Base-by-base conservation (phyloP, 1,140 invertebrate genomes). In the Lordiphosa clarofinis region DNA sequence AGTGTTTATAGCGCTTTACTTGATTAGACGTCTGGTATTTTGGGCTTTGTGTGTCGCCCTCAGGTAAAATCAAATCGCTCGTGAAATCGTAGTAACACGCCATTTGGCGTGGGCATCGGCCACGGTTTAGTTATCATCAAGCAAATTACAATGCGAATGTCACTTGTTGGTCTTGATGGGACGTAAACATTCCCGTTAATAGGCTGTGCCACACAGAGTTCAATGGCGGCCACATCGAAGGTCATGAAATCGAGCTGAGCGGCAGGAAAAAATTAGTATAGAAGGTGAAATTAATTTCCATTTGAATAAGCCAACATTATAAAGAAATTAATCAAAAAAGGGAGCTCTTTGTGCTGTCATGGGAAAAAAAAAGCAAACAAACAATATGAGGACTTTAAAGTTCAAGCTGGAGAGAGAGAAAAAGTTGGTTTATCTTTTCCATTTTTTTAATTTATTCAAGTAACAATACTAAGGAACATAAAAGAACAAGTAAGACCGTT, bases 1-100 rank as follows among this genome's bases (percentile, higher is more conserved):
- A 58, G 46, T 67, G 76, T 81, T 82, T 82, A 76, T 81, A 76
- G 72, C 72, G 76, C 71, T 66, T 71, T 82, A 81, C 72, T 81
- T 81, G 76, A 81, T 81, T 82, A 81, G 72, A 72, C 79, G 72
- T 72, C 78, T 81, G 75, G 65, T 62, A 74, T 74, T 64, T 71
- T 33, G 49, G 56, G 19, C 62, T 61, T 53, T 50, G 50, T 37
- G 61, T 21, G 35, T 33, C 28, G 57, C 36, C 67, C 72, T 63
- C 76, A 76, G 76, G 76, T 82, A 58, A 69, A 72, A 70, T 61
- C 56, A 81, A 81, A 81, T 81, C 67, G 68, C 40, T 62, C 65
- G 76, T 81, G 54, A 72, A 82, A 76, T 66, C 53, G 50, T 37
- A 69, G 43, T 69, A 68, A 69, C 65, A 61, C 49, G 38, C 35